Base-by-base conservation (phyloP, 1,140 invertebrate species). In the Linepithema humile region DNA sequence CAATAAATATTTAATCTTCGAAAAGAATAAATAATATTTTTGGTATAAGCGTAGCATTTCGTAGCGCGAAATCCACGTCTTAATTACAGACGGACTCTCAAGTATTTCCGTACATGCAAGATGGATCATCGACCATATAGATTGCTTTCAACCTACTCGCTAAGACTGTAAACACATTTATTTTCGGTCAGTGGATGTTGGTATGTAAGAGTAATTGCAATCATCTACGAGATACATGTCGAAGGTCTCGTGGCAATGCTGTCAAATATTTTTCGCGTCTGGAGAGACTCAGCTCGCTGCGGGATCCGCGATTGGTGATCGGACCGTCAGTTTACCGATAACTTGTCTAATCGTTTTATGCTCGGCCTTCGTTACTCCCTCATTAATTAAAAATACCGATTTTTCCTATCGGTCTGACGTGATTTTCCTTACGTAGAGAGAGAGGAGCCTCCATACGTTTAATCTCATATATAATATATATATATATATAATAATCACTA, bases 311-410 rank as follows among this genome's bases (percentile, higher is more conserved):
- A 78, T 55, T 69, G 48, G 23, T 55, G 20, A 5, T 70, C 64
- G 12, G 12, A 12, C 38, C 12, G 23, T 0, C 29, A 45, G 26
- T 77, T 64, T 35, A n/a, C 5, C 62, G 48, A 70, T 80, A 80
- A 55, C 75, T 80, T 43, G 35, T 78, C 48, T 80, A 80, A 80
- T 80, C 64, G 17, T 65, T 26, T 15, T 50, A 20, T 10, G 12
- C n/a, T 7, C 17, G 4, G 38, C 23, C 20, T 12, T 74, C 26
- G 17, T 35, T 7, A 7, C 29, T 59, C 9, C 55, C 9, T 43
- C 43, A 50, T 77, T 69, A 69, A 69, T 78, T 32, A 43, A 29
- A 17, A 55, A 55, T 20, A 29, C 40, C 26, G 3, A 1, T 3
- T 62, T 64, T 17, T 75, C n/a, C 26, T n/a, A 23, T 35, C 20